Percentiles rank a stretch among this genome's conserved stretches.
Conservation (phyloP, 2,113 vertebrate genomes). For the Rhegmatorhina hoffmannsi region DNA sequence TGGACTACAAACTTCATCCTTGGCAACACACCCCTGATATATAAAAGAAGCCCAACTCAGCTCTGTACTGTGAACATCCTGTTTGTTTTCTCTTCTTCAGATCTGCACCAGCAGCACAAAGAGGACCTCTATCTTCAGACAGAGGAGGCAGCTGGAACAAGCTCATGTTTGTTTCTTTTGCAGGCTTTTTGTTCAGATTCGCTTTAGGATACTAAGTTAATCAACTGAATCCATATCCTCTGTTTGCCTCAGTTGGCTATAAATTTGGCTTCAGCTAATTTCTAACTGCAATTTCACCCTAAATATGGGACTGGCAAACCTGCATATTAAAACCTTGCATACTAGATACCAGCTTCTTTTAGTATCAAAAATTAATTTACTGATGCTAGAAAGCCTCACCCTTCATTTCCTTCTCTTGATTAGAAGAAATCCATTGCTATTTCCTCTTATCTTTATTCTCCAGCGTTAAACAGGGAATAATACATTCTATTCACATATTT, state of each 20-base stretch:
- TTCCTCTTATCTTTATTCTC: neutral
- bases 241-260: neutral
- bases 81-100: constrained; percentile 63
- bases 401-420: neutral
- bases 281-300: neutral
- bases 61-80: constrained; percentile 58
- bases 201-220: constrained; percentile 18
- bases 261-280: neutral
- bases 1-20: neutral
- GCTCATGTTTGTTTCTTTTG: constrained; percentile 34
- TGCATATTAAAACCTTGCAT: neutral
- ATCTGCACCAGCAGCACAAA: constrained; percentile 61
- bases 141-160: constrained; percentile 53
- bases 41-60: constrained; percentile 44
- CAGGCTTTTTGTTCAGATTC: constrained; percentile 46
- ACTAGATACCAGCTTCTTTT: neutral
- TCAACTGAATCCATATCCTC: neutral
- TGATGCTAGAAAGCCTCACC: neutral
- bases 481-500: neutral
- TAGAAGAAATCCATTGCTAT: neutral
- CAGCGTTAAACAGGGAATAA: neutral
- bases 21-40: neutral
- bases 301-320: neutral
- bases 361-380: neutral
- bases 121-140: constrained; percentile 48